Evolutionary conservation across 2,888 invertebrate genomes (phyloP).

Genomic region (Nemotelus pantherinus): DNA sequence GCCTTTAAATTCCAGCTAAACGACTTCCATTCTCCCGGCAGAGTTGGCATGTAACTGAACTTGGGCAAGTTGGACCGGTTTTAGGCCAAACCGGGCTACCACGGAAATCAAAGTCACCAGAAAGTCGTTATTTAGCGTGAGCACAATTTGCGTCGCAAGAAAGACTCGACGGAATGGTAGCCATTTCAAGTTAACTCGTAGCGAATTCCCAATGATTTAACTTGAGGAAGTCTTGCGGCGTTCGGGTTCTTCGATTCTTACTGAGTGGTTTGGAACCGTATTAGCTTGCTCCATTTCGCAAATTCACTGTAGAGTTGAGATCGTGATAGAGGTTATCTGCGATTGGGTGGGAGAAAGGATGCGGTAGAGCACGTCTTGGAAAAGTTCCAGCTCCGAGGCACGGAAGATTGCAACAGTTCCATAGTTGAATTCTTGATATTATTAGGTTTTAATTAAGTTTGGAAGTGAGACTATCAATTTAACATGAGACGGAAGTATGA

Average conservation of each 20-base stretch:
- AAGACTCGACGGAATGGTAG: too few species aligned
- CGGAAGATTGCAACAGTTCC: conserved; percentile 20
- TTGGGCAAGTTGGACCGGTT: conserved; percentile 39
- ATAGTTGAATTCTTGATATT: conserved; percentile 31
- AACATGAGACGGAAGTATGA: not conserved
- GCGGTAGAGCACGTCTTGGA: not conserved
- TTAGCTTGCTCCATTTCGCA: too few species aligned
- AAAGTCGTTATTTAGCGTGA: too few species aligned
- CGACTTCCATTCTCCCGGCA: conserved; percentile 16
- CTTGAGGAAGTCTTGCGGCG: too few species aligned
- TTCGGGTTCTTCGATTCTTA: too few species aligned
- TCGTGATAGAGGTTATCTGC: too few species aligned
- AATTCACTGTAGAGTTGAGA: too few species aligned
- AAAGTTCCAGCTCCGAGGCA: not conserved
- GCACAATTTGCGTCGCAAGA: too few species aligned
- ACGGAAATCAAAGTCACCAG: not conserved
- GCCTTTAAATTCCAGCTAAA: conserved; percentile 48
- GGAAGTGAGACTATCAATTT: conserved; percentile 38
- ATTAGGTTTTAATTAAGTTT: conserved; percentile 47
- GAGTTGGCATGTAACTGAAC: conserved; percentile 30
- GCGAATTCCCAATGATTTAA: too few species aligned
- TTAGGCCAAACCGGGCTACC: not conserved
- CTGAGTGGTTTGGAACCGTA: too few species aligned
- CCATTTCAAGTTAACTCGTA: too few species aligned
- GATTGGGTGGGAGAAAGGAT: too few species aligned